Conservation (phyloP, 2,113 vertebrate species). For the Oplegnathus fasciatus region DNA sequence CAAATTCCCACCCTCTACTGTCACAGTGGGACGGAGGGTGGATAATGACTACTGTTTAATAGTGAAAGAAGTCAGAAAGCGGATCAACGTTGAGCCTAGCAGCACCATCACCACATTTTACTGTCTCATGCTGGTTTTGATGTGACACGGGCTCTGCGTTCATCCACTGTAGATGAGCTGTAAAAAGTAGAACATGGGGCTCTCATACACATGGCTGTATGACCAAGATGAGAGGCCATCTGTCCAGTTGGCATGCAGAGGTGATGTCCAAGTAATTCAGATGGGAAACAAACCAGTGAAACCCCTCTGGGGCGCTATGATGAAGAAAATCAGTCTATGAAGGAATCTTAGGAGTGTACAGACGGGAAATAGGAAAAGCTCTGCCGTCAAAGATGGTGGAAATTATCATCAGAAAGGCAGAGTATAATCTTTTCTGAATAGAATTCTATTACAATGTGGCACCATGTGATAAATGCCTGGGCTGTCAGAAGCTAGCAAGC, state of each 20-base stretch:
- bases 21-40: neutral
- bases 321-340: conserved; percentile 39
- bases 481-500: conserved; percentile 74
- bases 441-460: conserved; percentile 80
- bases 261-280: conserved; percentile 52
- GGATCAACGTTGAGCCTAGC: neutral
- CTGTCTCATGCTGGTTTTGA: conserved; percentile 8
- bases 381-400: conserved; percentile 72
- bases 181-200: conserved; percentile 5
- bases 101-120: conserved; percentile 13
- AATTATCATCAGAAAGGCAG: conserved; percentile 82
- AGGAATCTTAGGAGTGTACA: conserved; percentile 57
- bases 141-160: conserved; percentile 6
- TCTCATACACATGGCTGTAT: neutral
- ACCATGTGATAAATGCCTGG: conserved; percentile 75
- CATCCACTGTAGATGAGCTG: conserved; percentile 25
- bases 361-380: conserved; percentile 43
- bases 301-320: conserved; percentile 10
- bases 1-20: neutral
- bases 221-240: conserved; percentile 42
- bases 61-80: neutral
- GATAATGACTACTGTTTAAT: conserved; percentile 16
- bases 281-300: conserved; percentile 38
- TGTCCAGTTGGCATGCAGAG: conserved; percentile 55
- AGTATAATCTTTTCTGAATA: conserved; percentile 82